Evolutionary conservation across 2,888 invertebrate species (phyloP), one percentile per base, ranked within the genome.

Genomic region (Scaptomyza polygonia): DNA sequence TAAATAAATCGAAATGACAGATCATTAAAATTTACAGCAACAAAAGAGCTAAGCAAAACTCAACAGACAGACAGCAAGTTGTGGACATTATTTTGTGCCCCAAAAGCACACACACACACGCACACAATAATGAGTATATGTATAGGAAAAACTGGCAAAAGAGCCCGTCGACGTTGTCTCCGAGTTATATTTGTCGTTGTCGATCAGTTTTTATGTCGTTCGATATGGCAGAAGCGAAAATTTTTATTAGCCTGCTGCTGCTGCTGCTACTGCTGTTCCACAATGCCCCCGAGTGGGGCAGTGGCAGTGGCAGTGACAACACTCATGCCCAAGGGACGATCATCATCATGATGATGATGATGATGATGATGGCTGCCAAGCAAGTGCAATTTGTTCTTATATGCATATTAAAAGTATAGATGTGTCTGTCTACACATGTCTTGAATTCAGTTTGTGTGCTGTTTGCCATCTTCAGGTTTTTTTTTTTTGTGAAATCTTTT

Each of bases 1-100:
- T 81, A 89, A 89, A 90, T 90, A 91, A 90, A 90, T 91, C 91
- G 91, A 90, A 90, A 91, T 90, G 90, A 91, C 91, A 91, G 91
- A 91, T 91, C 91, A 89, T 91, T 90, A 90, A 91, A 90, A 87
- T 89, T 87, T 78, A 87, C 80, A 88, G 86, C 83, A 86, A 84
- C 86, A 81, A 29, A 47, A 42, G 47, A 54, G 64, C 57, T 57
- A 44, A 63, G 58, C 54, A 48, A 63, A 39, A 59, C 51, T 45
- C 73, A 64, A n/a, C n/a, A n/a, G n/a, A n/a, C 66, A 62, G 62
- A 58, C 72, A 72, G 67, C 72, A 68, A 74, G 72, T 76, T 79
- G 84, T 80, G 81, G 79, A 85, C 75, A 82, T 82, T 79, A 85
- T 84, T 65, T 75, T 64, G 61, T 71, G 67, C 47, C 57, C 42